A percentile compares a stretch with the other conserved stretches of the same genome.
Evolutionary conservation across 2,113 vertebrate species (phyloP).

Genomic region (Hystrix cristata): DNA sequence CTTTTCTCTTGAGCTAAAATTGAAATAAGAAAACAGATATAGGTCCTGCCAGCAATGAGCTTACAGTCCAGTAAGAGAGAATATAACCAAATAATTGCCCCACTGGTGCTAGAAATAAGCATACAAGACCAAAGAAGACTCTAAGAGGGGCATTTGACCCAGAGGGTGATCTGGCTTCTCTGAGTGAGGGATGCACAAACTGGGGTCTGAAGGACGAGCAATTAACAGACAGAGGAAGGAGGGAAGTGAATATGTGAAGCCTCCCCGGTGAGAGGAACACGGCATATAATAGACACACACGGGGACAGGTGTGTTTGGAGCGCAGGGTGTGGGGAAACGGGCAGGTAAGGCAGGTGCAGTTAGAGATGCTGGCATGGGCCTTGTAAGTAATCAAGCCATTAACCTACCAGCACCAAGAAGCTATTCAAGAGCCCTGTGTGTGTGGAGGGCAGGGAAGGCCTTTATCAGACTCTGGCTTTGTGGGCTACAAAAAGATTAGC

Average conservation of each 20-base stretch:
- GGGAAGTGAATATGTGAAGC: background rate
- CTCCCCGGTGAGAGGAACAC: background rate
- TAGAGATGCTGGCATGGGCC: background rate
- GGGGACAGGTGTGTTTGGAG: background rate
- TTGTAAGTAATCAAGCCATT: background rate
- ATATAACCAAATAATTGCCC: background rate
- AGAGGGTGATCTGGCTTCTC: background rate
- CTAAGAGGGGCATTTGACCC: background rate
- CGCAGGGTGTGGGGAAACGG: background rate
- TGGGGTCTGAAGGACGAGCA: background rate
- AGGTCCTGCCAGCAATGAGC: background rate
- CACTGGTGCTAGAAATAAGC: background rate
- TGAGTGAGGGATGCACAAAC: background rate
- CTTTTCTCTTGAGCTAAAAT: slow-evolving; percentile 19
- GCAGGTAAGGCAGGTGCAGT: background rate
- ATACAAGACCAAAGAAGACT: background rate
- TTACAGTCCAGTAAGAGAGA: background rate
- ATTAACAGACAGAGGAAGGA: background rate
- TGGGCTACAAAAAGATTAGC: background rate
- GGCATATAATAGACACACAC: background rate
- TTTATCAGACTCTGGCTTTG: background rate
- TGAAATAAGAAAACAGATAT: background rate
- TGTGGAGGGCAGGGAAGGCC: background rate
- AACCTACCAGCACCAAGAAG: background rate
- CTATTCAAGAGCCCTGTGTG: background rate